Base-by-base conservation (phyloP, 2,888 invertebrate species). In the Patella ulyssiponensis region DNA sequence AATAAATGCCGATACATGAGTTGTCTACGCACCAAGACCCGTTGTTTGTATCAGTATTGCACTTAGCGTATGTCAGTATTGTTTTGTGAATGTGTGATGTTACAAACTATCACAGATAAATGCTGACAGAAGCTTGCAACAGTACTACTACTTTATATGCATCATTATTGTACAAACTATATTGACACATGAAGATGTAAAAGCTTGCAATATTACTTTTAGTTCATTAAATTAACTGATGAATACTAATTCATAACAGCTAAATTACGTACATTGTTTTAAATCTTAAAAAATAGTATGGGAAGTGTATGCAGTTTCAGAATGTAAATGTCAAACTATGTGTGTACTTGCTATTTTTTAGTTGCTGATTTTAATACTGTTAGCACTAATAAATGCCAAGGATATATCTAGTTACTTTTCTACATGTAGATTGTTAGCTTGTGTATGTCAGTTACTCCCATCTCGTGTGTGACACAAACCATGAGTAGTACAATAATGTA, bases 321-420 rank as follows among this genome's bases (percentile, higher is more conserved):
- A 23, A 2, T 20, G 2, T 1, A 33, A 1, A 17, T 0, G 17
- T 33, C 14, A 12, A 11, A 44, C 27, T 17, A 51, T 72, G 14
- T 51, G 51, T 17, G 53, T 17, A n/a, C 51, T 17, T 72, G 53
- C 52, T 72, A 52, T 15, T 44, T 33, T 9, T 15, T 14, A 9
- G 72, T 72, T 51, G 52, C 53, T 72, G 44, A n/a, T 72, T 17
- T 5, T 33, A 17, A 3, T 52, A 17, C 12, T 52, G 51, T 20
- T 72, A 33, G 72, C 33, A 72, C 72, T 72, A 72, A 53, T 53
- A 44, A 72, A 72, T 72, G 72, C 72, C 53, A 51, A 53, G 51
- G 72, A 53, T 72, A 52, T 53, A 33, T 14, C n/a, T 44, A 14
- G 51, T 71, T 23, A 53, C 17, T 20, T 33, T 14, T 33, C 53